phyloP scores from a whole-genome alignment of 2,113 vertebrate genomes.

The Planiliza haematocheilus region DNA sequence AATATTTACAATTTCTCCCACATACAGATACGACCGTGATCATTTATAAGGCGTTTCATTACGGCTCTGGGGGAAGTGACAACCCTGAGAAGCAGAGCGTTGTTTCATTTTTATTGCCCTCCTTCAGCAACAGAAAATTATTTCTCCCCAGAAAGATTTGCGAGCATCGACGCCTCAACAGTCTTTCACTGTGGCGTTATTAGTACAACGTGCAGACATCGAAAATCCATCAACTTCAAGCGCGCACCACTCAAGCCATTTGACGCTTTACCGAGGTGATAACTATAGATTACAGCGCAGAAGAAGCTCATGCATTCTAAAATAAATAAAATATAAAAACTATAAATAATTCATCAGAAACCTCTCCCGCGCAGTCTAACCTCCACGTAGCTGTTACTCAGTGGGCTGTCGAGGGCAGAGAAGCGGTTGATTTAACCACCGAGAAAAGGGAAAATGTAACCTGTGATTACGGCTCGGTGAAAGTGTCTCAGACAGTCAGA shows the following conservation, averaged over 20 bases:
- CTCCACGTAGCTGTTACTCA: slow-evolving; percentile 5
- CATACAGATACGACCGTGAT: slow-evolving; percentile 7
- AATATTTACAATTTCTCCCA: slow-evolving; percentile 30
- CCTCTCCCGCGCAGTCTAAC: background rate
- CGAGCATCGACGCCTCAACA: background rate
- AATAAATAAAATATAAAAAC: slow-evolving; percentile 19
- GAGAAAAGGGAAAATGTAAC: slow-evolving; percentile 18
- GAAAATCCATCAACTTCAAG: slow-evolving; percentile 27
- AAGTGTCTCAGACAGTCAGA: background rate
- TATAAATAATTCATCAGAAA: slow-evolving; percentile 33
- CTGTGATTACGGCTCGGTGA: slow-evolving; percentile 9
- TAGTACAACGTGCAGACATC: slow-evolving; percentile 17
- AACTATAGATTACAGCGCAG: slow-evolving; percentile 12
- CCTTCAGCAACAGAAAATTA: slow-evolving; percentile 5
- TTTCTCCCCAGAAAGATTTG: slow-evolving; percentile 42
- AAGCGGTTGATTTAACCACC: slow-evolving; percentile 29
- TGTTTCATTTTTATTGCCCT: slow-evolving; percentile 41
- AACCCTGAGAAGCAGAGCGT: background rate
- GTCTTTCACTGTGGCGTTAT: slow-evolving; percentile 36
- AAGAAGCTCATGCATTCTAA: slow-evolving; percentile 17
- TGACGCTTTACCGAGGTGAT: background rate
- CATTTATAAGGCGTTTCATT: slow-evolving; percentile 24
- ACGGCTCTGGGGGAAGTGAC: background rate
- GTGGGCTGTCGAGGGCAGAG: background rate
- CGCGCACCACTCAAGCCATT: slow-evolving; percentile 1